phyloP scores from a whole-genome alignment of 2,797 vertebrate genomes.

The Muscicapa striata region DNA sequence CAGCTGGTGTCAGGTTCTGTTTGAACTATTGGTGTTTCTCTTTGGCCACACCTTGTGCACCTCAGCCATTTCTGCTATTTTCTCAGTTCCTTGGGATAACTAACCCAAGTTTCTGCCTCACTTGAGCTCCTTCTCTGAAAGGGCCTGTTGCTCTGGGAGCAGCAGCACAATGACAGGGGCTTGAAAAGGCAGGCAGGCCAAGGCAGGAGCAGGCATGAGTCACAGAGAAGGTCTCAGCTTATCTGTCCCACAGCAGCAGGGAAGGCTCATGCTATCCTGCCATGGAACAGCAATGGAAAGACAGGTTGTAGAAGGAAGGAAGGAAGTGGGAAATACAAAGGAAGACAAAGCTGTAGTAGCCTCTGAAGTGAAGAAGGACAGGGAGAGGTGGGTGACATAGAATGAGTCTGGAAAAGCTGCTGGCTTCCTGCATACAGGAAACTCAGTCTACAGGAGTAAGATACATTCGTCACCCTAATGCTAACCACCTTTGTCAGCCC shows the following conservation, averaged over 20 bases:
- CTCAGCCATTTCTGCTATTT: neutral
- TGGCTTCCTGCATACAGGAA: neutral
- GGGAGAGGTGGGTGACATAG: neutral
- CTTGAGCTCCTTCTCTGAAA: neutral
- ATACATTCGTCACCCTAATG: neutral
- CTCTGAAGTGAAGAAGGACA: neutral
- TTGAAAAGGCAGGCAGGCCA: neutral
- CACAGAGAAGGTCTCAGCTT: neutral
- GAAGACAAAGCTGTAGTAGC: neutral
- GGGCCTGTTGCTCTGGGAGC: neutral
- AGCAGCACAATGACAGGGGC: neutral
- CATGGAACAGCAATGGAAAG: neutral
- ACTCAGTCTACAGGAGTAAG: neutral
- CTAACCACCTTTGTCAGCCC: neutral
- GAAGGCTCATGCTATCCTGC: neutral
- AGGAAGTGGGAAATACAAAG: neutral
- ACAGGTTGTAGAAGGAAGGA: neutral
- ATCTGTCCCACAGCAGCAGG: neutral
- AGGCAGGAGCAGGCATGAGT: neutral
- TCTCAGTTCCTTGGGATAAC: neutral
- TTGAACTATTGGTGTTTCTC: neutral
- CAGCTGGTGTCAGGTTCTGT: neutral
- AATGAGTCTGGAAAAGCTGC: neutral
- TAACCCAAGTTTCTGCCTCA: neutral
- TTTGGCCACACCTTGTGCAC: neutral